phyloP scores from a whole-genome alignment of 2,888 invertebrate genomes.

The Plagodis dolabraria region DNA sequence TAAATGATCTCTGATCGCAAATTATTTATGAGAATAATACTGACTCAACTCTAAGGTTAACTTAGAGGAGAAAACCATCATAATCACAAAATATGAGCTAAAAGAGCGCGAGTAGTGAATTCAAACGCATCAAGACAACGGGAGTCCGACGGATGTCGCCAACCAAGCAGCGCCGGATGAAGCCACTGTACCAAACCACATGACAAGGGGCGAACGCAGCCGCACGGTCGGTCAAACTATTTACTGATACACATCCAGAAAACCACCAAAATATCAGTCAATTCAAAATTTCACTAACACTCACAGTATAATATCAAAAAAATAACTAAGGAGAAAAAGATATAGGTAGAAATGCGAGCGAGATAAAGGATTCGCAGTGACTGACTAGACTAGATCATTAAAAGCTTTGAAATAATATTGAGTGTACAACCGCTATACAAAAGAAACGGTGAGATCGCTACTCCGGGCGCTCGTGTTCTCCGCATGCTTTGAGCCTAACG shows the following conservation, averaged over 20 bases:
- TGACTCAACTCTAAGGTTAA: slow-evolving; percentile 31
- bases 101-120: slow-evolving; percentile 33
- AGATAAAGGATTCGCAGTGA: slow-evolving; percentile 19
- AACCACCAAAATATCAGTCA: slow-evolving; percentile 20
- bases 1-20: no score
- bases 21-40: slow-evolving; percentile 2
- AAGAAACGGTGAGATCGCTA: slow-evolving; percentile 24
- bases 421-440: slow-evolving; percentile 18
- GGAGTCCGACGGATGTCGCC: slow-evolving; percentile 41
- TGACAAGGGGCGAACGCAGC: slow-evolving; percentile 35
- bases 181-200: slow-evolving; percentile 46
- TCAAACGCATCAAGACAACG: slow-evolving; percentile 37
- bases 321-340: slow-evolving; percentile 17
- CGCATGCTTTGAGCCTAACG: slow-evolving; percentile 17
- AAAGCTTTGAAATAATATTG: slow-evolving; percentile 24
- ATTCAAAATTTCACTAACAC: slow-evolving; percentile 21
- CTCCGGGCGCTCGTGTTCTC: slow-evolving; percentile 22
- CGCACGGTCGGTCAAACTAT: slow-evolving; percentile 23
- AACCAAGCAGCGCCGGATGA: slow-evolving; percentile 47
- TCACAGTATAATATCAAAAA: slow-evolving; percentile 18
- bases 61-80: slow-evolving; percentile 38
- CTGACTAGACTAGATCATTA: slow-evolving; percentile 21
- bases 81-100: slow-evolving; percentile 33
- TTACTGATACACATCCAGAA: slow-evolving; percentile 32
- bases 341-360: slow-evolving; percentile 13